phyloP scores from a whole-genome alignment of 2,797 vertebrate species.

The Pipistrellus pipistrellus region DNA sequence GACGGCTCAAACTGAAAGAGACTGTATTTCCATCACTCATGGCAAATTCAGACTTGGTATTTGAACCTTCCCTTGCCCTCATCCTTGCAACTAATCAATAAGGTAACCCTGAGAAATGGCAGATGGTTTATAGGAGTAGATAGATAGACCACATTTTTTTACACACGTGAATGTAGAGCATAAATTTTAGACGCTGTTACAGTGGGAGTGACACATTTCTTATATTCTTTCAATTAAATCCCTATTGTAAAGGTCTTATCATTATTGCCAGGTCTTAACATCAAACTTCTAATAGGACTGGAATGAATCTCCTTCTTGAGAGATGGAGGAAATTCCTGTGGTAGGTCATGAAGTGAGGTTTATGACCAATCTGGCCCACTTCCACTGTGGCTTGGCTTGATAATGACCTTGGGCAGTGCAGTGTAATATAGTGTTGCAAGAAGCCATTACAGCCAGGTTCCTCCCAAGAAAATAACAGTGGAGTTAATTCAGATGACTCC shows the following conservation, averaged over 20 bases:
- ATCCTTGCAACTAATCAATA: not conserved
- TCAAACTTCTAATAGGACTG: constrained; percentile 33
- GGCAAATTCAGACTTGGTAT: constrained; percentile 20
- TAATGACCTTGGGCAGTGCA: constrained; percentile 74
- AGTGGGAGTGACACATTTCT: not conserved
- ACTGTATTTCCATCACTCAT: not conserved
- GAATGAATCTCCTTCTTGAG: constrained; percentile 48
- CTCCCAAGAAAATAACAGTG: constrained; percentile 71
- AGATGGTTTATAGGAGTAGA: not conserved
- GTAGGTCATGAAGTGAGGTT: constrained; percentile 70
- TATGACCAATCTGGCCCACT: constrained; percentile 67
- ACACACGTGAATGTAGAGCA: not conserved
- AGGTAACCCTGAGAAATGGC: not conserved
- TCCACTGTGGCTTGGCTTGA: constrained; percentile 65
- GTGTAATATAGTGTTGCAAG: constrained; percentile 60
- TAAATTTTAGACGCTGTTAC: constrained; percentile 11
- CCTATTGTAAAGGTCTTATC: not conserved
- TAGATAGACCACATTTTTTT: not conserved
- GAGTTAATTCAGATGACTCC: constrained; percentile 70
- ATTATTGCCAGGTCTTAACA: constrained; percentile 26
- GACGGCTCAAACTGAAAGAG: not conserved
- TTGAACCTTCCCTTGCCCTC: not conserved
- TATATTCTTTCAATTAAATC: constrained; percentile 45
- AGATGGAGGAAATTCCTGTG: constrained; percentile 60
- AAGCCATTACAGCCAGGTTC: constrained; percentile 59